Percentiles rank a stretch among this genome's conserved stretches.
phyloP scores from a whole-genome alignment of 2,113 vertebrate genomes.

The Chaetura pelagica region DNA sequence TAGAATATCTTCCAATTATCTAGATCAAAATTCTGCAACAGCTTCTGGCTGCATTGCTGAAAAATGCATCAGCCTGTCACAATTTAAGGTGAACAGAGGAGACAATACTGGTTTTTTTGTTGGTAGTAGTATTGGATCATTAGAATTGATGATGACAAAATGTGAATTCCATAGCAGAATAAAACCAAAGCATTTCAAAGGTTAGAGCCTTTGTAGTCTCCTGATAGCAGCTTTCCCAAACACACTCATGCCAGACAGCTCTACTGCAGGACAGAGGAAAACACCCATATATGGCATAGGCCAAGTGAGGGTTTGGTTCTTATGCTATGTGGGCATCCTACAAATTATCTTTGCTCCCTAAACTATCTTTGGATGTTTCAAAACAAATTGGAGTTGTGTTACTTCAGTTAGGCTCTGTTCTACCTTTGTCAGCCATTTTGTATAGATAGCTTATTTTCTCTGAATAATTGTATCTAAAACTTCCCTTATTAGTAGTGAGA shows the following conservation, averaged over 20 bases:
- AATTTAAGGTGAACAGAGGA: neutral
- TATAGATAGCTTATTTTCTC: neutral
- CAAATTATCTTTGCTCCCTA: neutral
- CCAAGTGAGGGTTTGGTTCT: neutral
- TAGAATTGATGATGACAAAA: neutral
- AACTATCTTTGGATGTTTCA: neutral
- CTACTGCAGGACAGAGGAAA: neutral
- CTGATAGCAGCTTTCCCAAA: neutral
- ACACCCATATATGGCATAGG: neutral
- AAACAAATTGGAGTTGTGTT: neutral
- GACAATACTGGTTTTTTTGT: neutral
- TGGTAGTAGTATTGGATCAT: neutral
- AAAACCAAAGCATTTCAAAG: neutral
- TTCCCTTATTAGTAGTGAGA: neutral
- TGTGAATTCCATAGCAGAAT: neutral
- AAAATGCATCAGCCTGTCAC: neutral
- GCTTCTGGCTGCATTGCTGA: neutral
- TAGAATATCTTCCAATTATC: neutral
- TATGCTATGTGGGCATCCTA: neutral
- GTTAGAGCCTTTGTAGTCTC: neutral
- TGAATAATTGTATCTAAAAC: neutral
- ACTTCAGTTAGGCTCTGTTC: neutral
- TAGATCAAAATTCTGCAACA: neutral
- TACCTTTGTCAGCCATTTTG: neutral
- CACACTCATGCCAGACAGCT: neutral